Evolutionary conservation across 2,888 invertebrate genomes (phyloP).

Genomic region (Macrophya annulata): DNA sequence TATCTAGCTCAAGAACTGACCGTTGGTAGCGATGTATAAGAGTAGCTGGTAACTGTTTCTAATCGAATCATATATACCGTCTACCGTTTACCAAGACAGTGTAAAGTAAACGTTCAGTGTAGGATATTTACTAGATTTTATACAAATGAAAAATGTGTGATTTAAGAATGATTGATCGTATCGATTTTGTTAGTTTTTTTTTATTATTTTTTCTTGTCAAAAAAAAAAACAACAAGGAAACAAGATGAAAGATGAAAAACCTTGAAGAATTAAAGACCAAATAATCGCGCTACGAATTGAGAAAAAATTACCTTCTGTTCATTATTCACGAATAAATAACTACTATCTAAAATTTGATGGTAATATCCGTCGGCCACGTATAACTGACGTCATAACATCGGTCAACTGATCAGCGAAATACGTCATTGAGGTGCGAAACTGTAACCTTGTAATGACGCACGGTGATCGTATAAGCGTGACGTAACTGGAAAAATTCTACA

Average conservation of each 20-base stretch:
- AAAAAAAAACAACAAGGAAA: not conserved
- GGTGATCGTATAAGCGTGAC: not conserved
- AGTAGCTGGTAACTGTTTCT: constrained; percentile 38
- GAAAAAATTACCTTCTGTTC: not conserved
- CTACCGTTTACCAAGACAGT: not conserved
- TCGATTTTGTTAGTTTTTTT: no score
- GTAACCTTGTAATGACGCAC: not conserved
- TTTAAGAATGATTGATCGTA: not conserved
- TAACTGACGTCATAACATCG: not conserved
- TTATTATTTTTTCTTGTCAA: not conserved
- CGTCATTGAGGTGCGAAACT: not conserved
- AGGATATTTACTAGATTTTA: not conserved
- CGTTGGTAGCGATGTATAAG: not conserved
- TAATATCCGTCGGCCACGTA: not conserved
- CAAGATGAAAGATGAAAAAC: not conserved
- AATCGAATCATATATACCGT: constrained; percentile 49
- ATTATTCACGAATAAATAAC: not conserved
- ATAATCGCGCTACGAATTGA: not conserved
- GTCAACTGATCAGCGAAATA: not conserved
- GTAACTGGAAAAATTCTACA: not conserved
- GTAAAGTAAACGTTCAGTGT: not conserved
- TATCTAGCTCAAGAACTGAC: not conserved
- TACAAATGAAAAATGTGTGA: not conserved
- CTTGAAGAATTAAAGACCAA: not conserved
- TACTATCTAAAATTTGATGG: not conserved